phyloP scores from a whole-genome alignment of 2,888 invertebrate genomes.

The Spisula solida region DNA sequence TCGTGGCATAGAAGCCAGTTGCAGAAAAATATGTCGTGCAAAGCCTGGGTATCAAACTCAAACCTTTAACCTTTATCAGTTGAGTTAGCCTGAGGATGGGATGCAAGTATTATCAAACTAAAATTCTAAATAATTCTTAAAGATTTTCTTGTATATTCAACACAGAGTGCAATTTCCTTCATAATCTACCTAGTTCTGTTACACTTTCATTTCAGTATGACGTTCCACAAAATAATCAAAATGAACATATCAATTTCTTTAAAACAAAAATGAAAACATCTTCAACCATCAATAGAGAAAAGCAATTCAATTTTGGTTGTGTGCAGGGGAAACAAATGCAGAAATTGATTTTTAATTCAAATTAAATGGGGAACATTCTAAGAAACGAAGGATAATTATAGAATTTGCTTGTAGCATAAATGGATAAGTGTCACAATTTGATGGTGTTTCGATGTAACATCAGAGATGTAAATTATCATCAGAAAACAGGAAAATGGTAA shows the following conservation, averaged over 20 bases:
- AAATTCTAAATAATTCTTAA: too few relatives aligned
- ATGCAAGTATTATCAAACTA: too few relatives aligned
- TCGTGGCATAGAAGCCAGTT: too few relatives aligned
- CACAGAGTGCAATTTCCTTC: too few relatives aligned
- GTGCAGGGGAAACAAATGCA: not conserved
- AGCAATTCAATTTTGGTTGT: not conserved
- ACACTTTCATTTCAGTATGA: too few relatives aligned
- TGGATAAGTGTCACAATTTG: conserved; percentile 4
- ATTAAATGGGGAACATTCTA: not conserved
- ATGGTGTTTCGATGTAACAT: not conserved
- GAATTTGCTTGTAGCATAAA: not conserved
- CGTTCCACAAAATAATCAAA: not conserved
- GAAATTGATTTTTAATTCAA: conserved; percentile 9
- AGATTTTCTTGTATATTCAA: too few relatives aligned
- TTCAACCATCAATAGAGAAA: not conserved
- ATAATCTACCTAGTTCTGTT: too few relatives aligned
- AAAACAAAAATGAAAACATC: conserved; percentile 10
- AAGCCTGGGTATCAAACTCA: too few relatives aligned
- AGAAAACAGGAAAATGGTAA: not conserved
- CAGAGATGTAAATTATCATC: not conserved
- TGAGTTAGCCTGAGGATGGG: too few relatives aligned
- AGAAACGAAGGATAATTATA: conserved; percentile 18
- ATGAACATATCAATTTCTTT: not conserved
- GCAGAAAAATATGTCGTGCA: too few relatives aligned
- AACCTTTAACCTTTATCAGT: too few relatives aligned